phyloP scores from a whole-genome alignment of 2,888 invertebrate genomes.

The Drosophila borealis region DNA sequence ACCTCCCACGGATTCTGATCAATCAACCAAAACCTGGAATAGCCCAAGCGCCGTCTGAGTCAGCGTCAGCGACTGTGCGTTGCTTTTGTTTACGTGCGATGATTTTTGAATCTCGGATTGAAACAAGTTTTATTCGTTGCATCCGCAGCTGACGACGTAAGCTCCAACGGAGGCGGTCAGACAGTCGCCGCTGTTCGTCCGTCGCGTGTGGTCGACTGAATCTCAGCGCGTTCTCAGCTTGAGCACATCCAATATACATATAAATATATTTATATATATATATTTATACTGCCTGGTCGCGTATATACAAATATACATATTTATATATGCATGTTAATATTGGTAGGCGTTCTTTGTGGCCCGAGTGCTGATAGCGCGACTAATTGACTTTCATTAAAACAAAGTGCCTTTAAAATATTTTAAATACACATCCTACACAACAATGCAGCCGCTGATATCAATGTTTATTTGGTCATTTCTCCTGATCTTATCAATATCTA shows the following conservation, averaged over 20 bases:
- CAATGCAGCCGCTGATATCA: conserved; percentile 53
- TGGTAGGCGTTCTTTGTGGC: conserved; percentile 40
- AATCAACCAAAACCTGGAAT: conserved; percentile 51
- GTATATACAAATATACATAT: conserved; percentile 3
- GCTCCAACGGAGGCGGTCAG: conserved; percentile 34
- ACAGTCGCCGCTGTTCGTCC: conserved; percentile 62
- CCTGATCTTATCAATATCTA: conserved; percentile 61
- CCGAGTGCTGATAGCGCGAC: conserved; percentile 32
- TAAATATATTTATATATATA: conserved; percentile 3
- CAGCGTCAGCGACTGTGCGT: conserved; percentile 72
- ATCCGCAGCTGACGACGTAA: conserved; percentile 45
- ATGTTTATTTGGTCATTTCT: conserved; percentile 21
- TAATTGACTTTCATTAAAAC: conserved; percentile 27
- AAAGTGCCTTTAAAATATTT: conserved; percentile 30
- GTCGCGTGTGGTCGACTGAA: conserved; percentile 61
- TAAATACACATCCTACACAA: conserved; percentile 13
- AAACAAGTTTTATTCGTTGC: conserved; percentile 65
- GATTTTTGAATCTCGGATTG: conserved; percentile 23
- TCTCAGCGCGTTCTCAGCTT: conserved; percentile 15
- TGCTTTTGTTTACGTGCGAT: conserved; percentile 34
- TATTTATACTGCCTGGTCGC: background rate
- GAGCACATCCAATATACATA: background rate
- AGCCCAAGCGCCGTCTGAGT: conserved; percentile 63
- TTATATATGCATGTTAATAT: conserved; percentile 27
- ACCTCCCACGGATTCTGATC: conserved; percentile 22